A percentile compares a stretch with the other conserved stretches of the same genome.
phyloP scores from a whole-genome alignment of 2,797 vertebrate species.

The Pantherophis vulpinus region DNA sequence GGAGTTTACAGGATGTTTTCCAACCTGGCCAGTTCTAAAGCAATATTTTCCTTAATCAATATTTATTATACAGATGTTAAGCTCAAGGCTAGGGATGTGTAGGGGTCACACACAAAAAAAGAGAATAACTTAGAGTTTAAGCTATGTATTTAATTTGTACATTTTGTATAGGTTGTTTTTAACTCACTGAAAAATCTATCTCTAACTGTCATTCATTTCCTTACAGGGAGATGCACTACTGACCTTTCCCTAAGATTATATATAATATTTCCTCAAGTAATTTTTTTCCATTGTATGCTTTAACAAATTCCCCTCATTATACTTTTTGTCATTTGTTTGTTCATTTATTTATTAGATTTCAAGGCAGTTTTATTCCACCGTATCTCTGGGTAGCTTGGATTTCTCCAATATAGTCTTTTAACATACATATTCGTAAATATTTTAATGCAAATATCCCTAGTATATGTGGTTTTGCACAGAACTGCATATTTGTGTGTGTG shows the following conservation, averaged over 20 bases:
- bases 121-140: not conserved
- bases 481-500: not conserved
- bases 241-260: not conserved
- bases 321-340: not conserved
- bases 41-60: not conserved
- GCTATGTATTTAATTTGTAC: not conserved
- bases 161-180: not conserved
- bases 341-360: not conserved
- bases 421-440: not conserved
- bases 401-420: not conserved
- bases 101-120: not conserved
- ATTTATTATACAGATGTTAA: not conserved
- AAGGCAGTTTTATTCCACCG: not conserved
- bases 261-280: not conserved
- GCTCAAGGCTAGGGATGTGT: not conserved
- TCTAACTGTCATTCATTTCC: not conserved
- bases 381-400: not conserved
- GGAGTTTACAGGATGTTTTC: not conserved
- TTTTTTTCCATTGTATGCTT: not conserved
- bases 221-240: not conserved
- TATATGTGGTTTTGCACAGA: not conserved
- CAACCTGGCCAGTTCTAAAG: not conserved
- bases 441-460: not conserved
- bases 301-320: not conserved
- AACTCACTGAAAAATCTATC: not conserved